Conservation (phyloP, 2,797 vertebrate genomes). For the Phaenicophaeus curvirostris region DNA sequence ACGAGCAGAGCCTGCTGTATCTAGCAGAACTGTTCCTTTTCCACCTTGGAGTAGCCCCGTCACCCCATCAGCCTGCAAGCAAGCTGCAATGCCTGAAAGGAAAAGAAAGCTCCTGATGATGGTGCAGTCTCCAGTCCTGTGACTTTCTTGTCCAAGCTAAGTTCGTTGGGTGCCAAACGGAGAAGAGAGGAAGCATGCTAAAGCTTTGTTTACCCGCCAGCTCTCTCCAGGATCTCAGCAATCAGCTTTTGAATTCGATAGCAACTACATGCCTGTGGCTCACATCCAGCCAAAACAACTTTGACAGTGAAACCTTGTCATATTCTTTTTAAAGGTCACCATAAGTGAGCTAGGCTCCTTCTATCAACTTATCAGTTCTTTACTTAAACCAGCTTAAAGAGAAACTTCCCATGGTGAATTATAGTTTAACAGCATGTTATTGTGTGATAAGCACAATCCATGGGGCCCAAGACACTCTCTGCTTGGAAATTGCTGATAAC, state of each 20-base stretch:
- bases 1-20: neutral
- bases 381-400: constrained; percentile 27
- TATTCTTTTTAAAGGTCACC: constrained; percentile 56
- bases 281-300: neutral
- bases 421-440: constrained; percentile 14
- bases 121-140: neutral
- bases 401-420: constrained; percentile 47
- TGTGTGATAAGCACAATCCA: constrained; percentile 48
- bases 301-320: constrained; percentile 11
- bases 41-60: neutral
- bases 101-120: too few species aligned
- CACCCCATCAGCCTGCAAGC: too few species aligned
- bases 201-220: neutral
- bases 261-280: neutral
- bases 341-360: neutral
- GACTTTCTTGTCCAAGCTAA: neutral
- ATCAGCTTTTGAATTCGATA: neutral
- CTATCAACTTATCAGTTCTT: constrained; percentile 37
- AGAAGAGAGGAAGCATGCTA: neutral
- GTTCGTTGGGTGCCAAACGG: neutral
- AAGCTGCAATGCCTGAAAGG: neutral
- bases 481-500: neutral
- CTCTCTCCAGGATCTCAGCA: neutral
- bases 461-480: neutral
- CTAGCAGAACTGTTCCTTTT: neutral